A percentile compares a stretch with the other conserved stretches of the same genome.
These are phyloP conservation scores for Salvelinus alpinus DNA, from an alignment of 2,113 vertebrate species.

Conservation along the genomic window DNA sequence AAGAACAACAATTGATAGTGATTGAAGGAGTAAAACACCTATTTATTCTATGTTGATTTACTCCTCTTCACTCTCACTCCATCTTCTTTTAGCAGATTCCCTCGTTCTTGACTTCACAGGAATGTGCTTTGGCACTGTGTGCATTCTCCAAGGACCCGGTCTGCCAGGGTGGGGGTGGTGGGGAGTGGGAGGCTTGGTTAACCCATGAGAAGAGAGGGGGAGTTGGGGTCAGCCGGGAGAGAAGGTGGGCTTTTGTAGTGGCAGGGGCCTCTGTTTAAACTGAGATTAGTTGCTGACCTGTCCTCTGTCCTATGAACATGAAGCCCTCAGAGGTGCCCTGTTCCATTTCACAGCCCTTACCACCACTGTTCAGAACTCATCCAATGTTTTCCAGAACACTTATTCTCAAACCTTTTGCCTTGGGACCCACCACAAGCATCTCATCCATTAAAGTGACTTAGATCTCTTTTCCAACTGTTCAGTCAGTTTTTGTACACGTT, in stretches of 20 bases:
- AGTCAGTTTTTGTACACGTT: background rate
- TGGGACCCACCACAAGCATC: background rate
- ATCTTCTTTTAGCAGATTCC: slow-evolving; percentile 4
- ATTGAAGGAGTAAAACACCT: background rate
- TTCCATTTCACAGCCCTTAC: background rate
- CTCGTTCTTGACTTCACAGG: slow-evolving; percentile 25
- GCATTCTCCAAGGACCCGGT: background rate
- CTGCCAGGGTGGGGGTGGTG: background rate
- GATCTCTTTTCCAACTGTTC: background rate
- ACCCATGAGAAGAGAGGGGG: slow-evolving; percentile 26
- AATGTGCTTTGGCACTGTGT: slow-evolving; percentile 13
- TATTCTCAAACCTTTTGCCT: background rate
- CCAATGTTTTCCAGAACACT: background rate
- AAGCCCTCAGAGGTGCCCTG: slow-evolving; percentile 4
- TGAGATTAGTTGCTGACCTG: slow-evolving; percentile 43
- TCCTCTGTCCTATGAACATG: background rate
- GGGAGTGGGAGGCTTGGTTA: background rate
- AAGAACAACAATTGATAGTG: background rate
- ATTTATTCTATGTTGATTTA: too few relatives aligned
- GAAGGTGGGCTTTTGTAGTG: slow-evolving; percentile 23
- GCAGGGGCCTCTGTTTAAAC: slow-evolving; percentile 21
- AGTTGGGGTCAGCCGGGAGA: slow-evolving; percentile 14
- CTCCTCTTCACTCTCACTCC: background rate
- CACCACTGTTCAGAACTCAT: background rate
- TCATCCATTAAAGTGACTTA: background rate